Evolutionary conservation across 2,888 invertebrate genomes (phyloP), one percentile per base, ranked within the genome.

Genomic region (Chromoteleia sp.): DNA sequence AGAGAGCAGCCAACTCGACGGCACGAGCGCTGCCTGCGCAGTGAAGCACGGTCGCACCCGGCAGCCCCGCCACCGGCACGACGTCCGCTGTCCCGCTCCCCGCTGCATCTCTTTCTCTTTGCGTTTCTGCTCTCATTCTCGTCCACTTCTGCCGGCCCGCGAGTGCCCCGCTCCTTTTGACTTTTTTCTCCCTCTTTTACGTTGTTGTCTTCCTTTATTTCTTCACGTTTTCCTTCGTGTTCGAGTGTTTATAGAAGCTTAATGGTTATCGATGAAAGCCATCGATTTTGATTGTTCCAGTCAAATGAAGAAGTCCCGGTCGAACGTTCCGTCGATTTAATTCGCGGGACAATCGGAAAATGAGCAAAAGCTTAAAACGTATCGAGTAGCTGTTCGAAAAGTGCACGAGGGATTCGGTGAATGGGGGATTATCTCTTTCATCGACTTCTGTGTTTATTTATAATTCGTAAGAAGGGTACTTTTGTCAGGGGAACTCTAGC

Each of bases 21-120:
- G 82, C 78, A 74, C 84, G 84, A 85, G 84, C 70, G 84, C 84
- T 85, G 83, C 83, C 85, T 85, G 87, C 88, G 87, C 87, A 87
- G 85, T 85, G 86, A 85, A 85, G 84, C 86, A 84, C 85, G 84
- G 83, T 71, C 83, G 84, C 59, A 29, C 39, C 77, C 52, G 79
- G 73, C 77, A 68, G 74, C 82, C 78, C 82, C 61, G 73, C 81
- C 75, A 70, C 50, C 75, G 39, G 58, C 78, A 50, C 59, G 54
- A 56, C 30, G 56, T 21, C 68, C 39, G 79, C 59, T 52, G 39
- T 73, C 79, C 74, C 79, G 45, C 73, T 79, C 21, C 21, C 10
- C 43, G 5, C 12, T 14, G 61, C 48, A 17, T 78, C 56, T 48
- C 74, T 58, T 71, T 70, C 63, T 73, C 74, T 43, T 59, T 54